Evolutionary conservation across 2,888 invertebrate genomes (phyloP).

Genomic region (Hydraecia micacea): DNA sequence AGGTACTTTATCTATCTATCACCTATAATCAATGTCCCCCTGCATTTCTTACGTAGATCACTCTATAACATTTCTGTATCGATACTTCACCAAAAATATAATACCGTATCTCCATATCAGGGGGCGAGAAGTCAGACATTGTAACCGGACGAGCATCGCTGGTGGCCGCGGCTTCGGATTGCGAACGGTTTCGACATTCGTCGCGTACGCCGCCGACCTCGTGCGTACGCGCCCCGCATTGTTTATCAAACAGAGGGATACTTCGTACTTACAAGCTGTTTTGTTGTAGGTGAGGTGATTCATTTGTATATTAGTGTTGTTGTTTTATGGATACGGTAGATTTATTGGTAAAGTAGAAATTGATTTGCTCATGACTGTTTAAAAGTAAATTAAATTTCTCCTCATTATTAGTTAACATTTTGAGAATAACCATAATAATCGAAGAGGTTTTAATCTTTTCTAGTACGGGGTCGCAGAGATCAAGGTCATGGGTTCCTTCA

Average conservation of each 20-base stretch:
- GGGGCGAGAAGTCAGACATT: conserved; percentile 14
- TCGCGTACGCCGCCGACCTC: conserved; percentile 55
- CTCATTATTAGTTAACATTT: neutral
- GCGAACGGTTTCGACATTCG: conserved; percentile 54
- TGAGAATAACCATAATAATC: neutral
- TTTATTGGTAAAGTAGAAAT: neutral
- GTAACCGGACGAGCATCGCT: conserved; percentile 34
- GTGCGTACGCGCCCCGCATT: conserved; percentile 49
- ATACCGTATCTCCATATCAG: neutral
- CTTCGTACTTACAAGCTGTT: conserved; percentile 7
- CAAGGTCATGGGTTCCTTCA: neutral
- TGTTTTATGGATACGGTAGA: neutral
- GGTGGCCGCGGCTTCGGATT: conserved; percentile 56
- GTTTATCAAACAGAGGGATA: conserved; percentile 41
- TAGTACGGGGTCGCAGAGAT: neutral
- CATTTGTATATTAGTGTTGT: conserved; percentile 3
- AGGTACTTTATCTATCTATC: neutral
- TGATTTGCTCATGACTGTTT: neutral
- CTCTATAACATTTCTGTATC: neutral
- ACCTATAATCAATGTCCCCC: neutral
- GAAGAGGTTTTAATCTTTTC: neutral
- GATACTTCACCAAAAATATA: neutral
- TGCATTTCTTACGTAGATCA: neutral
- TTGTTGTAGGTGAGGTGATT: conserved; percentile 13
- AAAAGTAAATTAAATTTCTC: neutral